A percentile compares a stretch with the other conserved stretches of the same genome.
These are phyloP conservation scores for Scaptomyza flava DNA, from an alignment of 2,888 invertebrate genomes.

Conservation along the genomic window DNA sequence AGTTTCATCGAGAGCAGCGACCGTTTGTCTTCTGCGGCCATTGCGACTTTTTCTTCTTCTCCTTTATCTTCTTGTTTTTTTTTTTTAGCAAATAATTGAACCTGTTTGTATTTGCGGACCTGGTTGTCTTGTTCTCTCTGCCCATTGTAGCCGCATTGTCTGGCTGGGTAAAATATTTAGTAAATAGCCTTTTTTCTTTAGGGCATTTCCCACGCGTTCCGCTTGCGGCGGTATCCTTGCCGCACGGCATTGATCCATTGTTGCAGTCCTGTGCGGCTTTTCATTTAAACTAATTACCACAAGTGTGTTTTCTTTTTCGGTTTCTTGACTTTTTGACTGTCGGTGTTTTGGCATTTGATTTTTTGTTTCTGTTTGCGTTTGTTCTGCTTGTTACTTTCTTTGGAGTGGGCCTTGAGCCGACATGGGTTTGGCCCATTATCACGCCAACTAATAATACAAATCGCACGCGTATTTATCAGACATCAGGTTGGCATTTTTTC, in stretches of 20 bases:
- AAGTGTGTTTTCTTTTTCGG: constrained; percentile 57
- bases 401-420: constrained; percentile 64
- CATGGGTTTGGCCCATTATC: constrained; percentile 48
- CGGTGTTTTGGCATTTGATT: constrained; percentile 75
- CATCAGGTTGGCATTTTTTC: constrained; percentile 45
- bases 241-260: constrained; percentile 53
- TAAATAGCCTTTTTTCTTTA: constrained; percentile 54
- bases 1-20: constrained; percentile 39
- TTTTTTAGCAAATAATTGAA: constrained; percentile 70
- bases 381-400: constrained; percentile 27
- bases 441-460: constrained; percentile 61
- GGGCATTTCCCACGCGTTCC: constrained; percentile 61
- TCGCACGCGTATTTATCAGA: constrained; percentile 76
- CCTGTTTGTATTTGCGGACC: constrained; percentile 64
- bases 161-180: constrained; percentile 68
- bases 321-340: constrained; percentile 42
- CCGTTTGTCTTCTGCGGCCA: constrained; percentile 61
- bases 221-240: constrained; percentile 60
- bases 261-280: constrained; percentile 43
- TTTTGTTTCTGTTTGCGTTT: constrained; percentile 18
- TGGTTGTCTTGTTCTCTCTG: neutral
- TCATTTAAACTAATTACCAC: constrained; percentile 69
- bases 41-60: constrained; percentile 36
- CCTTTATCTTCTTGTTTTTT: constrained; percentile 2
- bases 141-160: constrained; percentile 66